Conservation (phyloP, 2,797 vertebrate species). For the Sarcoramphus papa region DNA sequence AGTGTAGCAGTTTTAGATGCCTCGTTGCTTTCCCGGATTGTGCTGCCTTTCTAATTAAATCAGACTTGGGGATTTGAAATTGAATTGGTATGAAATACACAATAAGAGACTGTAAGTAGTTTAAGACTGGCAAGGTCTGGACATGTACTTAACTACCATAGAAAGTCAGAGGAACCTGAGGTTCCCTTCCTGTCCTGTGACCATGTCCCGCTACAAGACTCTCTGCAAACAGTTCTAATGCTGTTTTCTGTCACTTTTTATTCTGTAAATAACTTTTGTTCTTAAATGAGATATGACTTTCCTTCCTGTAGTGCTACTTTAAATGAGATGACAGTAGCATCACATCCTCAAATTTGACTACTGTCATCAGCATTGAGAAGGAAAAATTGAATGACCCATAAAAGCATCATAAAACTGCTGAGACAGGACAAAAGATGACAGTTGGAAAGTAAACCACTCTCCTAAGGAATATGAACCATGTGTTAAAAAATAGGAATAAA, state of each 20-base stretch:
- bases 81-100: background rate
- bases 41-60: constrained; percentile 38
- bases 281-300: background rate
- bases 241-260: background rate
- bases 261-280: background rate
- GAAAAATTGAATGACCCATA: background rate
- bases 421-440: background rate
- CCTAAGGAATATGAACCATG: background rate
- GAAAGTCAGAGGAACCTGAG: background rate
- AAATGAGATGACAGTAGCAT: background rate
- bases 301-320: background rate
- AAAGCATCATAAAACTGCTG: constrained; percentile 5
- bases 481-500: background rate
- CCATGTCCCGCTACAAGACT: background rate
- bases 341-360: background rate
- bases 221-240: background rate
- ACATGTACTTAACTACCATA: background rate
- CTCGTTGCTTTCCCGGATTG: background rate
- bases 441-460: background rate
- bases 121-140: background rate
- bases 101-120: background rate
- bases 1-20: background rate
- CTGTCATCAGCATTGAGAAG: background rate
- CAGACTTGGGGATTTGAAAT: background rate
- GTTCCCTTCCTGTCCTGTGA: background rate